Evolutionary conservation across 2,888 invertebrate species (phyloP).

Genomic region (Melanchra persicariae): DNA sequence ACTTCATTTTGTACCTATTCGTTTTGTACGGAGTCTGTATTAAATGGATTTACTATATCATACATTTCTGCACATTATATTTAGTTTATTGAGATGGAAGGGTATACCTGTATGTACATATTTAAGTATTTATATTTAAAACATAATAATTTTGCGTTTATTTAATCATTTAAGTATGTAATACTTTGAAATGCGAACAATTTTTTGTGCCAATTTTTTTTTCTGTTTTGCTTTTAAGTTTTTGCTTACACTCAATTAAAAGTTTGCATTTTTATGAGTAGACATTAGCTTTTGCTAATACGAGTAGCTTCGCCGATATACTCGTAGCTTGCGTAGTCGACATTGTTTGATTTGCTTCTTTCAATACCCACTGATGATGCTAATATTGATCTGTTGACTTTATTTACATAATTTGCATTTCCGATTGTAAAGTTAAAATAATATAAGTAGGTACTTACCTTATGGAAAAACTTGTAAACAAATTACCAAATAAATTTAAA

Average conservation of each 20-base stretch:
- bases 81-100: constrained; percentile 32
- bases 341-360: constrained; percentile 33
- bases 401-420: neutral
- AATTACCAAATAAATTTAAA: neutral
- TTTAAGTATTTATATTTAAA: constrained; percentile 41
- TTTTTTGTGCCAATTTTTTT: constrained; percentile 55
- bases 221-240: constrained; percentile 44
- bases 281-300: constrained; percentile 25
- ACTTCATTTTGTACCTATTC: constrained; percentile 53
- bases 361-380: neutral
- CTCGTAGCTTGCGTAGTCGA: neutral
- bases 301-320: neutral
- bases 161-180: constrained; percentile 41
- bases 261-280: constrained; percentile 33
- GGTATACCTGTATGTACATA: constrained; percentile 36
- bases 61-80: constrained; percentile 34
- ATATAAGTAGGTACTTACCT: too few relatives aligned
- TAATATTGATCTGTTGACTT: constrained; percentile 4
- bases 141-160: constrained; percentile 33
- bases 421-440: constrained; percentile 11
- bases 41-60: constrained; percentile 51
- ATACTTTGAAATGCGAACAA: constrained; percentile 53
- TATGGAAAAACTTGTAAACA: neutral
- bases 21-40: constrained; percentile 51
- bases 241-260: constrained; percentile 43